A percentile compares a stretch with the other conserved stretches of the same genome.
phyloP scores from a whole-genome alignment of 2,113 vertebrate genomes.

The Scolopax mira region DNA sequence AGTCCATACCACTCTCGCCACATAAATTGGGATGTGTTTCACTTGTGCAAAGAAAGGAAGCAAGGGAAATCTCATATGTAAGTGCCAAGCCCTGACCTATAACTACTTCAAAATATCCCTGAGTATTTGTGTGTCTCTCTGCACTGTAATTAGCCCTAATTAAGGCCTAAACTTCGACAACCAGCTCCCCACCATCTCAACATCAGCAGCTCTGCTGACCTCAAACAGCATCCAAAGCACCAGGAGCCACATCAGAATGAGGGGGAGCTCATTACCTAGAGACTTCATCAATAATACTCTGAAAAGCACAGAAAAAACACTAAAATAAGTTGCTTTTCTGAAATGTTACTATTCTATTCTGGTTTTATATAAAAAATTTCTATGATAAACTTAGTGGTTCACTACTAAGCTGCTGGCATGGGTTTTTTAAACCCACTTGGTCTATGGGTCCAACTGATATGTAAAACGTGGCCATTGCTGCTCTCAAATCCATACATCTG shows the following conservation, averaged over 20 bases:
- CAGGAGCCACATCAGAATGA: neutral
- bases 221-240: neutral
- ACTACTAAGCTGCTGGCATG: neutral
- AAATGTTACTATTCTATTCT: neutral
- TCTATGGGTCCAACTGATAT: neutral
- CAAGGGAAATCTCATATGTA: neutral
- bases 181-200: neutral
- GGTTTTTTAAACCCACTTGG: neutral
- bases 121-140: neutral
- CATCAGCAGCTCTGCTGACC: neutral
- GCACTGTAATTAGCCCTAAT: neutral
- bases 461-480: neutral
- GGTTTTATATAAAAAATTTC: neutral
- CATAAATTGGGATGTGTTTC: neutral
- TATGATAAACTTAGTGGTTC: neutral
- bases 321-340: neutral
- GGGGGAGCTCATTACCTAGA: neutral
- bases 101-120: neutral
- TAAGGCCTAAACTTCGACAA: neutral
- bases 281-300: neutral
- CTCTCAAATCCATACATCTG: neutral
- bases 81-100: neutral
- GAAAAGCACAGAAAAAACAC: neutral
- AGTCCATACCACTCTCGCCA: neutral
- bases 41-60: neutral